These are phyloP conservation scores for Amazona guildingii DNA, from an alignment of 2,113 vertebrate species.

Conservation along the genomic window DNA sequence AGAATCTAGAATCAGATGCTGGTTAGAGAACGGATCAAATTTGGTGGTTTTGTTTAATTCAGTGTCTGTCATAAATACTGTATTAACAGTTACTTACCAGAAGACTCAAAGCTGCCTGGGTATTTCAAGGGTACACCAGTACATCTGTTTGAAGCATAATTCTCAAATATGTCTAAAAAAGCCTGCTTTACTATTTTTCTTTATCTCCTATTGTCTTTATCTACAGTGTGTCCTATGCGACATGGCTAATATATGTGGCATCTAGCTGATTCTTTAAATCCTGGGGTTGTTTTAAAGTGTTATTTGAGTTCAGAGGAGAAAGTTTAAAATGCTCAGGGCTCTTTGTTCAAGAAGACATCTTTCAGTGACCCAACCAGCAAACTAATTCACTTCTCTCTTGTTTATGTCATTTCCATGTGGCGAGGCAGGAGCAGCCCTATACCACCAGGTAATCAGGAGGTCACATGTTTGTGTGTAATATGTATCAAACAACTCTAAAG, in stretches of 20 bases:
- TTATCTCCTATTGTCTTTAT: neutral
- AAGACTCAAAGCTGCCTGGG: neutral
- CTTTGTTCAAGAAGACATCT: neutral
- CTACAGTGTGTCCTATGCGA: too few species aligned
- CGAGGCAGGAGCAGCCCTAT: neutral
- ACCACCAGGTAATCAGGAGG: rapidly evolving
- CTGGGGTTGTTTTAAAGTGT: neutral
- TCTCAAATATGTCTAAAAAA: neutral
- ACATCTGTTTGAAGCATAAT: neutral
- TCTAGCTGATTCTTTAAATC: neutral
- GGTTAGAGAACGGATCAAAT: neutral
- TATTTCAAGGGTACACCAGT: neutral
- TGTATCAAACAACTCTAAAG: neutral
- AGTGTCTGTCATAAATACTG: neutral
- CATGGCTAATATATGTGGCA: neutral
- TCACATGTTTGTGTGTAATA: neutral
- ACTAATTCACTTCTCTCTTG: neutral
- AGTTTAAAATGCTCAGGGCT: neutral
- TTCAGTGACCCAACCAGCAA: neutral
- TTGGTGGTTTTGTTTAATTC: neutral
- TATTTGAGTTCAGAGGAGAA: neutral
- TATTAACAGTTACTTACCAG: neutral
- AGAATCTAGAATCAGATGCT: neutral
- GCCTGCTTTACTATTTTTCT: neutral
- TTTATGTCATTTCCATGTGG: neutral